Evolutionary conservation across 2,888 invertebrate genomes (phyloP).

Genomic region (Lepeophtheirus nordmannii): DNA sequence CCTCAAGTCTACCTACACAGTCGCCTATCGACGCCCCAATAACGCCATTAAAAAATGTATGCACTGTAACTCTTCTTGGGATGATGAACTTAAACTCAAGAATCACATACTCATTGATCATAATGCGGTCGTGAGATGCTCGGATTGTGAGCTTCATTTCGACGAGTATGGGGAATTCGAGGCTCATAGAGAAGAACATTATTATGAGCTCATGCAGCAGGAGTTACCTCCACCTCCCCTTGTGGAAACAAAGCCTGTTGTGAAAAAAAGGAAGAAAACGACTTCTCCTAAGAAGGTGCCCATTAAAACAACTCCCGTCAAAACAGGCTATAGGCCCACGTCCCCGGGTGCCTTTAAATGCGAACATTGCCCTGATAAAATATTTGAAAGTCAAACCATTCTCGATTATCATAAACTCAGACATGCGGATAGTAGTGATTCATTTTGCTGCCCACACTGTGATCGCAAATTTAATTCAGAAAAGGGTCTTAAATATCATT

Average conservation of each 20-base stretch:
- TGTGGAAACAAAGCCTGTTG: background rate
- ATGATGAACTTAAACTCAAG: background rate
- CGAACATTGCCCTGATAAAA: constrained; percentile 5
- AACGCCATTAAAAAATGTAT: background rate
- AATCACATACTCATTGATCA: background rate
- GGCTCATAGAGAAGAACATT: background rate
- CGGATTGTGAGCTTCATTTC: background rate
- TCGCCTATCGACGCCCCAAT: background rate
- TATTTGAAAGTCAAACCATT: background rate
- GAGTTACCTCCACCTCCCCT: no score
- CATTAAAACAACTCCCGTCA: background rate
- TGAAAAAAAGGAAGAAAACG: background rate
- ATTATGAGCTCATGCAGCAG: no score
- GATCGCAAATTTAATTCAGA: constrained; percentile 4
- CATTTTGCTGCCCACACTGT: background rate
- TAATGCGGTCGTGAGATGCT: background rate
- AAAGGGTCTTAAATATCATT: constrained; percentile 15
- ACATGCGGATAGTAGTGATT: background rate
- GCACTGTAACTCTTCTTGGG: background rate
- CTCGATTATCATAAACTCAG: constrained; percentile 9
- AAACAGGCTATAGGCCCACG: background rate
- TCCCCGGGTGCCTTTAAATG: background rate
- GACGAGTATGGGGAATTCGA: background rate
- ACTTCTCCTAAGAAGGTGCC: background rate
- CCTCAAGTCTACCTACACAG: background rate